Conservation (phyloP, 2,113 vertebrate genomes). For the Cyphomyrus discorhynchus region DNA sequence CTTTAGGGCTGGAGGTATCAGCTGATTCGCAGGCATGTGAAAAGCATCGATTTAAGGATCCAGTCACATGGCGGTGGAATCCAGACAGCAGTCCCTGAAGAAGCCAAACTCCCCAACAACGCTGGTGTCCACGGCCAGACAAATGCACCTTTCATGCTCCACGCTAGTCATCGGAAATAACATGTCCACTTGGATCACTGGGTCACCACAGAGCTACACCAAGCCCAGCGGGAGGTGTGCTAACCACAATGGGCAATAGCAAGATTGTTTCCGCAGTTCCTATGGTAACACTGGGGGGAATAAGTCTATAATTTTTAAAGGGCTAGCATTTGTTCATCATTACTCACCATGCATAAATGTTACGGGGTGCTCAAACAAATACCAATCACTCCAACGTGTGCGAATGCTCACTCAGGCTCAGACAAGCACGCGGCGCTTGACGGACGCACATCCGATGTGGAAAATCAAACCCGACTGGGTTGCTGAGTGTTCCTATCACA, state of each 20-base stretch:
- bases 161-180: background rate
- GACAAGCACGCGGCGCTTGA: background rate
- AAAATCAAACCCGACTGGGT: background rate
- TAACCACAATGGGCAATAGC: background rate
- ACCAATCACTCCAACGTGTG: background rate
- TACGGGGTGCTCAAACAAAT: background rate
- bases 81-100: constrained; percentile 7
- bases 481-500: background rate
- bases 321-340: background rate
- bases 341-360: background rate
- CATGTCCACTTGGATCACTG: background rate
- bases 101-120: background rate
- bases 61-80: constrained; percentile 50
- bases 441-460: background rate
- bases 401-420: background rate
- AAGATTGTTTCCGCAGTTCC: background rate
- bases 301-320: background rate
- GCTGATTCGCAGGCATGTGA: constrained; percentile 48
- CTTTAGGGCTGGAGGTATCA: constrained; percentile 38
- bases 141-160: background rate
- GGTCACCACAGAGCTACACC: background rate
- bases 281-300: background rate
- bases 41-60: constrained; percentile 37
- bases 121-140: background rate
- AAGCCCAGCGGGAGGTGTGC: background rate